These are phyloP conservation scores for Euproctis similis DNA, from an alignment of 2,888 invertebrate species.

Conservation along the genomic window DNA sequence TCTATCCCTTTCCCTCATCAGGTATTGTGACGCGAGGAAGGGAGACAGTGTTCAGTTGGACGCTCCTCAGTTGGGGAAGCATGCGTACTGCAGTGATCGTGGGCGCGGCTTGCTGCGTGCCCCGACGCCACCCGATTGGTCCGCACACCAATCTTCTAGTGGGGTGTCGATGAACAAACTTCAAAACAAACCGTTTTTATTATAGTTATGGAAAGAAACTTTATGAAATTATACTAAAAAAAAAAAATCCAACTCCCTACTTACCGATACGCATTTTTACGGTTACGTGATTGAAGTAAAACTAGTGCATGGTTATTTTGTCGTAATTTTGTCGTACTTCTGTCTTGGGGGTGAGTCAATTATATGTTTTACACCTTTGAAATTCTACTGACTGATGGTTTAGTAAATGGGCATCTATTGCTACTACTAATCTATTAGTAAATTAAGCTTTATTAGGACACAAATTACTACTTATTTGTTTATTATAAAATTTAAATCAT, in stretches of 20 bases:
- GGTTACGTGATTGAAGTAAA: slow-evolving; percentile 36
- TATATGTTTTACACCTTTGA: not conserved
- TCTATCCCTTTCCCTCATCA: slow-evolving; percentile 36
- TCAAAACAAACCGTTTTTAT: slow-evolving; percentile 52
- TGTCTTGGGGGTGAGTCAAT: slow-evolving; percentile 15
- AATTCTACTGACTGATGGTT: too few species aligned
- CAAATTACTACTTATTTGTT: too few species aligned
- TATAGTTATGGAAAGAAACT: slow-evolving; percentile 58
- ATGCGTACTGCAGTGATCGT: slow-evolving; percentile 66
- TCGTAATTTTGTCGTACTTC: too few species aligned
- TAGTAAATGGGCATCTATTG: too few species aligned
- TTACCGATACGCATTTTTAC: slow-evolving; percentile 28
- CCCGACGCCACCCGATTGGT: slow-evolving; percentile 50
- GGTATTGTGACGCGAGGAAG: slow-evolving; percentile 31
- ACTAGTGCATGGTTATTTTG: slow-evolving; percentile 11
- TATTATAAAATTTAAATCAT: too few species aligned
- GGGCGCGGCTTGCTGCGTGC: slow-evolving; percentile 60
- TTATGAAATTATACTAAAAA: slow-evolving; percentile 42
- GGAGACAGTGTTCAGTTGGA: slow-evolving; percentile 36
- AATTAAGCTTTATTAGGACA: too few species aligned
- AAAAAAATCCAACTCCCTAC: too few species aligned
- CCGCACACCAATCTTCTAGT: slow-evolving; percentile 38
- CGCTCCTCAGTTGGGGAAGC: slow-evolving; percentile 49
- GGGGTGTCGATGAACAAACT: slow-evolving; percentile 59
- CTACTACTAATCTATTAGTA: too few species aligned